phyloP scores from a whole-genome alignment of 2,797 vertebrate species.

The Neopelma chrysocephalum region DNA sequence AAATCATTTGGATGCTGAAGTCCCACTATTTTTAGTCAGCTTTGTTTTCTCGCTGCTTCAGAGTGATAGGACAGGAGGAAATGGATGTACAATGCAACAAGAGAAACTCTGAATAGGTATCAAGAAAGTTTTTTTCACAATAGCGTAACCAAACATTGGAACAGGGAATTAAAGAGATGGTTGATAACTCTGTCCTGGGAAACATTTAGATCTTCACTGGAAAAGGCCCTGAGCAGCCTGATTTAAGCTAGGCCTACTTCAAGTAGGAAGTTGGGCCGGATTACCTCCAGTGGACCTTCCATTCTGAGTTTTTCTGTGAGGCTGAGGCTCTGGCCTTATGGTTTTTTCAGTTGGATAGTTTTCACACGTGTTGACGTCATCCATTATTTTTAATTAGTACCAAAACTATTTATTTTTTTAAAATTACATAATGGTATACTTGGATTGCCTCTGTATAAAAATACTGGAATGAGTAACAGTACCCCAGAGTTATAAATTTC shows the following conservation, averaged over 20 bases:
- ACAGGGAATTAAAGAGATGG: background rate
- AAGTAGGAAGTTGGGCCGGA: background rate
- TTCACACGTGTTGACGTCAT: background rate
- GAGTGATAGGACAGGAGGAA: background rate
- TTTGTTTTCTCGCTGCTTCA: background rate
- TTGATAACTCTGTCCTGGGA: background rate
- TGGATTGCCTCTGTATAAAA: background rate
- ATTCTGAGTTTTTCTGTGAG: background rate
- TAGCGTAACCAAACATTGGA: background rate
- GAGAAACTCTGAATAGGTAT: background rate
- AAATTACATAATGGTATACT: background rate
- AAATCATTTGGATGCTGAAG: background rate
- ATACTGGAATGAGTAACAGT: background rate
- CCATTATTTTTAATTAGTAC: background rate
- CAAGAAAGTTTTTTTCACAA: background rate
- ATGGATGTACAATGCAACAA: background rate
- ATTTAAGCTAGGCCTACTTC: background rate
- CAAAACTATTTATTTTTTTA: background rate
- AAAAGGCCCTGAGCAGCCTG: background rate
- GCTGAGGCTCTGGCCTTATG: background rate
- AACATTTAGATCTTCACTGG: background rate
- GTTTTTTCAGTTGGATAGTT: background rate
- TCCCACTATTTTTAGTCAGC: background rate
- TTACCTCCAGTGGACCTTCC: background rate
- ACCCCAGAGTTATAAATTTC: background rate